Base-by-base conservation (phyloP, 2,888 invertebrate genomes). In the Gymnocheta viridis region DNA sequence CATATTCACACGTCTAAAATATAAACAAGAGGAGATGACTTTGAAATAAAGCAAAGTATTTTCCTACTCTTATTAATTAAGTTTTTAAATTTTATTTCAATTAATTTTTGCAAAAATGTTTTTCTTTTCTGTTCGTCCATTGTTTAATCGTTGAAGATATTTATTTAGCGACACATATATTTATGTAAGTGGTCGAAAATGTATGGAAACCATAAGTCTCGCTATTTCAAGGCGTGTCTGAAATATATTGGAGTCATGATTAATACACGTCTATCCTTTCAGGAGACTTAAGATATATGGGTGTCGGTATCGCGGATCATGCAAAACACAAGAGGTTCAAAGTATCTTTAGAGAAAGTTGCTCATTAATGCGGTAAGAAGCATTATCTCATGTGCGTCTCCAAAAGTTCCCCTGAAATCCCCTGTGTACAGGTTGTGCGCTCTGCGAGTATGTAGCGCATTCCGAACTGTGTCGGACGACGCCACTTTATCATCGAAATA, bases 1-100 rank as follows among this genome's bases (percentile, higher is more conserved):
- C 67, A 69, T 69, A 69, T 69, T 73, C 73, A 73, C 67, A 78
- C 82, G 72, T 82, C 27, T 73, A 35, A 58, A 32, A 72, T n/a
- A n/a, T n/a, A 67, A 10, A 27, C 14, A 62, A 56, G 17, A 72
- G 32, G 32, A 70, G 77, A 41, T 82, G 62, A 78, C 69, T 78
- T 73, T 78, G 32, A 82, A 72, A 54, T 29, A 17, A 54, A 72
- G 51, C 22, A 62, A 60, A 51, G 38, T 51, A 62, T 17, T 47
- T 41, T 66, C 47, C n/a, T 41, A 49, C 17, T 54, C 4, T 24
- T 35, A 35, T 35, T 35, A 35, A 35, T 9, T 32, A 32, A n/a
- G n/a, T n/a, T n/a, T n/a, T n/a, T n/a, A n/a, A n/a, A n/a, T n/a
- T n/a, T n/a, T n/a, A n/a, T n/a, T 32, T 32, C 32, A 35, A 22